Percentiles rank a stretch among this genome's conserved stretches.
phyloP scores from a whole-genome alignment of 2,888 invertebrate genomes.

The Hemaris fuciformis region DNA sequence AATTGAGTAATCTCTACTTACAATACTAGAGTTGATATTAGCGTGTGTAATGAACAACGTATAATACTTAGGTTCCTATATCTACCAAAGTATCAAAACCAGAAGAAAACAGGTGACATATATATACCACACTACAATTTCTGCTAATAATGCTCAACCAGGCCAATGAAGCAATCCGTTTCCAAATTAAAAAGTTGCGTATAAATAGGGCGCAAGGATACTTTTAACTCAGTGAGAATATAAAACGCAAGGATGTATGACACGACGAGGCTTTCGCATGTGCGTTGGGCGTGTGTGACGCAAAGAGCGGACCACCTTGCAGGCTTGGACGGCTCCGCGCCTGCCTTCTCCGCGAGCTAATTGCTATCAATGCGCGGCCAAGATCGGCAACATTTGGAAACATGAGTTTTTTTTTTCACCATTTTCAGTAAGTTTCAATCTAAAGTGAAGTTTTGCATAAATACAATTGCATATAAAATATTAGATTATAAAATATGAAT shows the following conservation, averaged over 20 bases:
- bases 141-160: not conserved
- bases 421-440: too few species aligned
- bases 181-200: not conserved
- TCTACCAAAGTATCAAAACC: too few species aligned
- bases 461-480: too few species aligned
- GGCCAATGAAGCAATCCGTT: too few species aligned
- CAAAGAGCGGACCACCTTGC: not conserved
- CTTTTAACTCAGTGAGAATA: not conserved
- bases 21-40: too few species aligned
- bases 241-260: not conserved
- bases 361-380: constrained; percentile 29
- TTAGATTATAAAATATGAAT: too few species aligned
- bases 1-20: too few species aligned
- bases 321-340: not conserved
- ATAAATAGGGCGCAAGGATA: not conserved
- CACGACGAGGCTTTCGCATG: not conserved
- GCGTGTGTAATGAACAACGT: too few species aligned
- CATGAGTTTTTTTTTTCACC: too few species aligned
- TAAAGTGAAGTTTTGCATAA: too few species aligned
- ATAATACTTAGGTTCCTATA: too few species aligned
- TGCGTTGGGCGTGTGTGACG: not conserved
- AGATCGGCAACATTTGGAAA: constrained; percentile 8
- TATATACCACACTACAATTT: not conserved
- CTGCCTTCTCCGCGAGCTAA: constrained; percentile 27
- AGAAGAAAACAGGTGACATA: too few species aligned